Percentiles rank a stretch among this genome's conserved stretches.
phyloP scores from a whole-genome alignment of 2,888 invertebrate species.

The Beris morrisii region DNA sequence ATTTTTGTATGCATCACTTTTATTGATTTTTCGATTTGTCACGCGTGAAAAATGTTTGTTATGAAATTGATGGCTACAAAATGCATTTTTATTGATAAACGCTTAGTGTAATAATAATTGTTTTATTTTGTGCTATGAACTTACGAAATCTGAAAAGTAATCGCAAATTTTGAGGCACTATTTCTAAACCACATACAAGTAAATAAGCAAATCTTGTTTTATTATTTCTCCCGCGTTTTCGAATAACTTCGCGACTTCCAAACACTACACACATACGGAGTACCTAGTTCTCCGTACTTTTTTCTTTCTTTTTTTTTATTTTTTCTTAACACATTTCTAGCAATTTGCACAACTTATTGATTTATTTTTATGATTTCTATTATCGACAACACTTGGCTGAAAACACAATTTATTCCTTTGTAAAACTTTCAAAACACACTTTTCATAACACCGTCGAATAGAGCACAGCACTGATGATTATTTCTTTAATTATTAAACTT shows the following conservation, averaged over 20 bases:
- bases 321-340: conserved; percentile 34
- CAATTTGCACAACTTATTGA: conserved; percentile 32
- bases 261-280: too few relatives aligned
- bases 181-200: conserved; percentile 39
- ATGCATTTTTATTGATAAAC: too few relatives aligned
- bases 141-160: conserved; percentile 47
- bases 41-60: too few relatives aligned
- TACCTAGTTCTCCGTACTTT: too few relatives aligned
- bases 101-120: too few relatives aligned
- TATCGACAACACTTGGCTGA: neutral
- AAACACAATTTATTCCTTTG: conserved; percentile 5
- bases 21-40: too few relatives aligned
- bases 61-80: too few relatives aligned
- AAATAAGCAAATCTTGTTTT: conserved; percentile 22
- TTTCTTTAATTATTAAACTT: too few relatives aligned
- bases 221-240: conserved; percentile 5
- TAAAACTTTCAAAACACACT: conserved; percentile 24
- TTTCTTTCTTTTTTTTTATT: neutral
- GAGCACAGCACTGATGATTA: too few relatives aligned
- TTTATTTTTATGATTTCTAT: conserved; percentile 32
- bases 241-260: too few relatives aligned
- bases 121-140: conserved; percentile 31
- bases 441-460: too few relatives aligned
- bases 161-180: conserved; percentile 49
- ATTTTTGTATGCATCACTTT: too few relatives aligned